Evolutionary conservation across 2,113 vertebrate genomes (phyloP), one percentile per base, ranked within the genome.

Genomic region (Genyomyrus donnyi): DNA sequence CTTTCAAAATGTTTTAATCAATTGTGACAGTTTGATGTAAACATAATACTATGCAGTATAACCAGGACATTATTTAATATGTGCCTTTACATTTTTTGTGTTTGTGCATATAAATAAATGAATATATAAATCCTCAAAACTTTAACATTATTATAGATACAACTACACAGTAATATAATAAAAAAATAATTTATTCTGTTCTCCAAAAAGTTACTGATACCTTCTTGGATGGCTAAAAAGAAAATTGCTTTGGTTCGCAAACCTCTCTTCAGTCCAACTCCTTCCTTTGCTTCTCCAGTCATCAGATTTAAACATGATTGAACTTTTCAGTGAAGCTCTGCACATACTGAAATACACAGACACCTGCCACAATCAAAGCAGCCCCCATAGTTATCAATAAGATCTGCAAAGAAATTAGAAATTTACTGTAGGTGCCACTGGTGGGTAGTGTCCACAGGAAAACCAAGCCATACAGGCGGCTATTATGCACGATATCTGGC

Each of bases 381-480:
- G 94, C 80, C 49, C 93, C 94, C 21, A 52, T 58, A 19, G 90
- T 90, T 77, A 95, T 66, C 7, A 95, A 91, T 58, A 95, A 45
- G 86, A 96, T 86, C 85, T 95, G 93, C n/a, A 88, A 85, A 88
- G 93, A 92, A 96, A n/a, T 96, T 93, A 35, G 94, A 93, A 94
- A 95, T 27, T 88, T 95, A 88, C 52, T 91, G 93, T 93, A 97
- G 89, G 62, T 21, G 39, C 80, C 89, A 48, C 92, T 86, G 0
- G 97, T 95, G 1, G 98, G 96, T 50, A 99, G 95, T 0, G 96
- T 96, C 95, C 98, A 98, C 35, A 99, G 95, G 53, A 95, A 97
- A 90, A 95, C 95, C 93, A 97, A 95, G 56, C 95, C 93, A 11
- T 95, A 91, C 1, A 97, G 96, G 89, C 93, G 90, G 90, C 93